Evolutionary conservation across 2,113 vertebrate species (phyloP), one percentile per base, ranked within the genome.

Genomic region (Peucedramus taeniatus): DNA sequence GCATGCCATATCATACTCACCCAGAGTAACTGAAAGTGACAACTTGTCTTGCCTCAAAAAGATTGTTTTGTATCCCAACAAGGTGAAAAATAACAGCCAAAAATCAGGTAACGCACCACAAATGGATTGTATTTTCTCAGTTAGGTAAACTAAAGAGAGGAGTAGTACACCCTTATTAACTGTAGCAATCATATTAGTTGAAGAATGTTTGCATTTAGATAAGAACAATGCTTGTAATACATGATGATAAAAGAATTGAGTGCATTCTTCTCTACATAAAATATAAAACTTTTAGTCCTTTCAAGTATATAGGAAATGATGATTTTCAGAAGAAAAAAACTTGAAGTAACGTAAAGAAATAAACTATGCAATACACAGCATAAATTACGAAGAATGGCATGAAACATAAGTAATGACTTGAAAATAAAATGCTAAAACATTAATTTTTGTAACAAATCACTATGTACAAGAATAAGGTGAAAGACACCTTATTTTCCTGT

Each of bases 11-110:
- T 97, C 95, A 96, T 81, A 35, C 40, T 95, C 76, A 72, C 20
- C n/a, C n/a, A 79, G 28, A 86, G 64, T 95, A 98, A 98, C 76
- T 88, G 82, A 59, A 97, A 96, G 35, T 93, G 98, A 98, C 96
- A 98, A 88, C 45, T 64, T 92, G 30, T 95, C 79, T 92, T 69
- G 57, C 42, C 45, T 95, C 66, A 78, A 96, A 96, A 47, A 88
- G 69, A 91, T 89, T 95, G 54, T 95, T 95, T 96, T 90, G 56
- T 93, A 33, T 87, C 57, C 39, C 57, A 94, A 23, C 77, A 77
- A 89, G 77, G 21, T 80, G 49, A 91, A 97, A 97, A 96, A 94
- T 85, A 95, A 77, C 24, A 27, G 51, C 50, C 72, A 75, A 13
- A 47, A 95, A 81, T 95, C 57, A 90, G 22, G 49, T 86, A 91